Percentiles rank a stretch among this genome's conserved stretches.
These are phyloP conservation scores for Enteromius treurensis DNA, from an alignment of 2,797 vertebrate species.

Conservation along the genomic window DNA sequence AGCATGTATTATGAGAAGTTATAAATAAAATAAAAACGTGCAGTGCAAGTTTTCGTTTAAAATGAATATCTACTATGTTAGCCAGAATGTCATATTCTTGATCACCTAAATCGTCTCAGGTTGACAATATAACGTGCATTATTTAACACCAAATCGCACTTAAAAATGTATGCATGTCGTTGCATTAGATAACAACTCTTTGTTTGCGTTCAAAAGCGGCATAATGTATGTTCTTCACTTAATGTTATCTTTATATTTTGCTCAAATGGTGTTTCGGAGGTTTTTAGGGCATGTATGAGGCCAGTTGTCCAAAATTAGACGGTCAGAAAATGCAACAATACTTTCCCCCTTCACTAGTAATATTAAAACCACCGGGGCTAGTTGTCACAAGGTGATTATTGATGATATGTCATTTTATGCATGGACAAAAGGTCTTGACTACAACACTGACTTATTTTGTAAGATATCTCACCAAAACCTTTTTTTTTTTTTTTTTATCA, in stretches of 20 bases:
- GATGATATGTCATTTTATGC: not conserved
- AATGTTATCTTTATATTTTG: not conserved
- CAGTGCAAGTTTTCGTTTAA: not conserved
- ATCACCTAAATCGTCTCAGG: not conserved
- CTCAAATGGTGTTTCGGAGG: not conserved
- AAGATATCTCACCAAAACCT: not conserved
- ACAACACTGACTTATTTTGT: not conserved
- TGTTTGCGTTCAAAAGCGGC: not conserved
- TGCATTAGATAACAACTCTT: not conserved
- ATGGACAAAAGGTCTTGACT: not conserved
- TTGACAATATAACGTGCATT: not conserved
- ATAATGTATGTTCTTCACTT: too few relatives aligned
- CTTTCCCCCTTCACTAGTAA: not conserved
- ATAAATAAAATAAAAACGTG: not conserved
- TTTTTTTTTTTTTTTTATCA: not conserved
- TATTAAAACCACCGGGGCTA: not conserved
- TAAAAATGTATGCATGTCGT: not conserved
- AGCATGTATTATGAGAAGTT: not conserved
- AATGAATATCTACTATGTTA: not conserved
- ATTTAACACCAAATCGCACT: not conserved
- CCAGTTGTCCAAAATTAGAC: not conserved
- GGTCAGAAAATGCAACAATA: not conserved
- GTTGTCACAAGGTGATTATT: not conserved
- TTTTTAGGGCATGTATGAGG: not conserved
- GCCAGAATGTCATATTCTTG: too few relatives aligned